These are phyloP conservation scores for Bilobella aurantiaca DNA, from an alignment of 1,140 invertebrate genomes.

Conservation along the genomic window DNA sequence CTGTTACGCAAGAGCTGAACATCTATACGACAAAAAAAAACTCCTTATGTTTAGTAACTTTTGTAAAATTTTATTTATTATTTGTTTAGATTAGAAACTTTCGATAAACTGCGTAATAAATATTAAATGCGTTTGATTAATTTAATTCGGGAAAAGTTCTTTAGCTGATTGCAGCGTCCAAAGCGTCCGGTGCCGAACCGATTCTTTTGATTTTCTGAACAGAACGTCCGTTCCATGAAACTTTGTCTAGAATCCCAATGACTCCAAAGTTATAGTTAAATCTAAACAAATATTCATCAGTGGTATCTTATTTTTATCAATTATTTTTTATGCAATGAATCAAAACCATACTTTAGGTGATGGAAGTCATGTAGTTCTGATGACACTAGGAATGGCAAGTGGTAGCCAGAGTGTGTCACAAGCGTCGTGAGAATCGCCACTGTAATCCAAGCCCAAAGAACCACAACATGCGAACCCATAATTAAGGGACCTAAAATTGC, in stretches of 20 bases:
- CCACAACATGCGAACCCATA: neutral
- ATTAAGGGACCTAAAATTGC: neutral
- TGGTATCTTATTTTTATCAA: neutral
- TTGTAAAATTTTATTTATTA: too few species aligned
- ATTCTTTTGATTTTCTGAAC: constrained; percentile 41
- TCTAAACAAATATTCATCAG: constrained; percentile 23
- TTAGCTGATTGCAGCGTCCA: constrained; percentile 5
- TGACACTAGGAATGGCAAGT: constrained; percentile 76
- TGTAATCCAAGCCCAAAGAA: constrained; percentile 40
- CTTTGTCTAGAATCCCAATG: constrained; percentile 43
- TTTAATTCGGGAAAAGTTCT: neutral
- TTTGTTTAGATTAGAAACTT: too few species aligned
- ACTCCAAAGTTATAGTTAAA: constrained; percentile 45
- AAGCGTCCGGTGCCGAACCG: constrained; percentile 41
- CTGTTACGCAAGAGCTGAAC: too few species aligned
- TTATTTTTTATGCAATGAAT: neutral
- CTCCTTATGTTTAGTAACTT: too few species aligned
- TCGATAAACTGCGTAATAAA: too few species aligned
- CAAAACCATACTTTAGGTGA: constrained; percentile 62
- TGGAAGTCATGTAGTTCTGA: constrained; percentile 85
- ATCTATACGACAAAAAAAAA: too few species aligned
- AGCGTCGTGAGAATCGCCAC: constrained; percentile 68
- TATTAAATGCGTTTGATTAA: too few species aligned
- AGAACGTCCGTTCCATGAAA: constrained; percentile 44
- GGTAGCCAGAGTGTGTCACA: constrained; percentile 81